A percentile compares a stretch with the other conserved stretches of the same genome.
These are phyloP conservation scores for Nymphalis polychloros DNA, from an alignment of 2,888 invertebrate species.

Conservation along the genomic window DNA sequence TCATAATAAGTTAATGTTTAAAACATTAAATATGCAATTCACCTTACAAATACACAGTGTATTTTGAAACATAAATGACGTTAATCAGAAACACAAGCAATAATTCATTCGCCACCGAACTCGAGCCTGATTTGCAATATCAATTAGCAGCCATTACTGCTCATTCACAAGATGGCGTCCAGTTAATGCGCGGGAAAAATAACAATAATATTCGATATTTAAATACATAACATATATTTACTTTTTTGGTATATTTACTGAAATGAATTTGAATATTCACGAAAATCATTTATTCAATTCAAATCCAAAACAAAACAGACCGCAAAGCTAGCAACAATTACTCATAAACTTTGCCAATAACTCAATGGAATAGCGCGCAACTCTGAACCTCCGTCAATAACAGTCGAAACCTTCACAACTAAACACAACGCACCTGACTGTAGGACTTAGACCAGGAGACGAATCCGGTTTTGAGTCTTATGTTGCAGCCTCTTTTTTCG, in stretches of 20 bases:
- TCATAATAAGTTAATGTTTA: no score
- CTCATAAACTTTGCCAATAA: slow-evolving; percentile 53
- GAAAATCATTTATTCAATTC: background rate
- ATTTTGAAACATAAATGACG: background rate
- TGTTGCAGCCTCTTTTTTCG: no score
- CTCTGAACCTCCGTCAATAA: slow-evolving; percentile 44
- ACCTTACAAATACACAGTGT: background rate
- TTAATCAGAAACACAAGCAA: slow-evolving; percentile 23
- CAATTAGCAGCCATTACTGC: slow-evolving; percentile 47
- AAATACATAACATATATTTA: background rate
- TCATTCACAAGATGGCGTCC: slow-evolving; percentile 45
- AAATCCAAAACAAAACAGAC: slow-evolving; percentile 35
- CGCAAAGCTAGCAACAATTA: slow-evolving; percentile 36
- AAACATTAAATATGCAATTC: no score
- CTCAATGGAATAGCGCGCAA: slow-evolving; percentile 43
- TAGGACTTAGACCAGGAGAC: slow-evolving; percentile 1
- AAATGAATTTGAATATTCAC: background rate
- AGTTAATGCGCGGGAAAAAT: background rate
- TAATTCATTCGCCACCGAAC: slow-evolving; percentile 35
- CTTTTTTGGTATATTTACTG: background rate
- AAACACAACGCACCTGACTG: slow-evolving; percentile 30
- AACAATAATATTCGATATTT: background rate
- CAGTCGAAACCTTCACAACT: slow-evolving; percentile 35
- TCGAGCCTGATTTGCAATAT: slow-evolving; percentile 26
- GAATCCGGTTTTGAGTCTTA: background rate